phyloP scores from a whole-genome alignment of 2,888 invertebrate species.

The Xestia c-nigrum region DNA sequence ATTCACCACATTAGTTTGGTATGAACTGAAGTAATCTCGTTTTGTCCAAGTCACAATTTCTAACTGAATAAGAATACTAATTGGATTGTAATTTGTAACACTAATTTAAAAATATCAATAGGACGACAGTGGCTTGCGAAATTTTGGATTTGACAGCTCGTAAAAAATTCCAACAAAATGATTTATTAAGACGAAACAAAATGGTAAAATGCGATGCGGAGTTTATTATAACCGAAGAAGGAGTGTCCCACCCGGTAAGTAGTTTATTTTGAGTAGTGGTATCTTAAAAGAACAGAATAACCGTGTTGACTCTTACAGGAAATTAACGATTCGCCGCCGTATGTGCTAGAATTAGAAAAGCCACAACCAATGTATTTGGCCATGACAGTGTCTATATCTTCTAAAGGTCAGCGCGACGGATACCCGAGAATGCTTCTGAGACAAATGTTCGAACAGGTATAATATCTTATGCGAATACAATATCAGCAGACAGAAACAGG shows the following conservation, averaged over 20 bases:
- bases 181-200: slow-evolving; percentile 78
- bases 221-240: slow-evolving; percentile 86
- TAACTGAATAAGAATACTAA: not conserved
- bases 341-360: slow-evolving; percentile 81
- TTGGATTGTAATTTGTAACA: not conserved
- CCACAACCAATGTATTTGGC: slow-evolving; percentile 83
- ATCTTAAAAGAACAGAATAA: slow-evolving; percentile 3
- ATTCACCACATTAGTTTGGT: slow-evolving; percentile 2
- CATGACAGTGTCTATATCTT: slow-evolving; percentile 82
- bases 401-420: slow-evolving; percentile 86
- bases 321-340: slow-evolving; percentile 86
- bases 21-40: not conserved
- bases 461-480: slow-evolving; percentile 23
- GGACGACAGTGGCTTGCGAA: slow-evolving; percentile 85
- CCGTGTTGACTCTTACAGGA: slow-evolving; percentile 71
- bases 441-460: slow-evolving; percentile 88
- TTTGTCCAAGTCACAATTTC: not conserved
- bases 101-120: slow-evolving; percentile 58
- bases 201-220: slow-evolving; percentile 85
- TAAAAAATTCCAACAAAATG: slow-evolving; percentile 82
- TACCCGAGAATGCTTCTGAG: slow-evolving; percentile 82
- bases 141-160: slow-evolving; percentile 85
- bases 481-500: not conserved
- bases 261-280: not conserved
- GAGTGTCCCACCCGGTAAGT: slow-evolving; percentile 80